phyloP scores from a whole-genome alignment of 2,113 vertebrate species.

The Electrona antarctica region DNA sequence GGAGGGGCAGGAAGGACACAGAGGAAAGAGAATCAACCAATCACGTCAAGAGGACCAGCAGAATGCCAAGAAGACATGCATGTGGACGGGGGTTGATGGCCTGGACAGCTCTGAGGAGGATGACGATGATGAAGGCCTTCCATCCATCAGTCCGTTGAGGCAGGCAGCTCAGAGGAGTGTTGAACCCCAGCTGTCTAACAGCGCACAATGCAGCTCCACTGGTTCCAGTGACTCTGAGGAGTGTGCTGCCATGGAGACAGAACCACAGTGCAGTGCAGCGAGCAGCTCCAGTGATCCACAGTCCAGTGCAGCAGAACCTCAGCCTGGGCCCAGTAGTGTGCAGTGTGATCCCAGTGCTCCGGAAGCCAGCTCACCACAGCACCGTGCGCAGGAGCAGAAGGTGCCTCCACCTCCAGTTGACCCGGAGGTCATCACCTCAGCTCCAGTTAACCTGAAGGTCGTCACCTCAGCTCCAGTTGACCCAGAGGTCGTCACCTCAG shows the following conservation, averaged over 20 bases:
- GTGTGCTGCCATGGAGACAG: background rate
- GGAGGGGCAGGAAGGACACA: slow-evolving; percentile 67
- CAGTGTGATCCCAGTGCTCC: too few species aligned
- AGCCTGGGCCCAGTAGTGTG: background rate
- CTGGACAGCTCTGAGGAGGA: slow-evolving; percentile 68
- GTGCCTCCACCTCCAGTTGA: too few species aligned
- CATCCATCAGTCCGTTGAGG: background rate
- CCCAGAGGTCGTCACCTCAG: too few species aligned
- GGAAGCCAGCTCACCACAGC: too few species aligned
- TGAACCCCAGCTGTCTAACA: too few species aligned
- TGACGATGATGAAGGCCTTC: slow-evolving; percentile 56
- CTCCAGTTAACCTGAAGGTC: too few species aligned
- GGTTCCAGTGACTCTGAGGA: too few species aligned
- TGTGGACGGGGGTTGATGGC: slow-evolving; percentile 82
- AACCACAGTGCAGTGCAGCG: background rate
- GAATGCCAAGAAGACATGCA: slow-evolving; percentile 77
- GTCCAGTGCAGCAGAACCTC: background rate
- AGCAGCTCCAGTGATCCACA: background rate
- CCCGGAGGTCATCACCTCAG: too few species aligned
- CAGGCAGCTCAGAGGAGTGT: background rate
- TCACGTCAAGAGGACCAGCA: slow-evolving; percentile 20
- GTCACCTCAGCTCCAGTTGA: too few species aligned
- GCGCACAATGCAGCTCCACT: too few species aligned
- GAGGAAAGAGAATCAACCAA: slow-evolving; percentile 40
- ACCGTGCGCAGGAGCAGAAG: too few species aligned